These are phyloP conservation scores for Rattus rattus DNA, from an alignment of 2,113 vertebrate species.

Conservation along the genomic window DNA sequence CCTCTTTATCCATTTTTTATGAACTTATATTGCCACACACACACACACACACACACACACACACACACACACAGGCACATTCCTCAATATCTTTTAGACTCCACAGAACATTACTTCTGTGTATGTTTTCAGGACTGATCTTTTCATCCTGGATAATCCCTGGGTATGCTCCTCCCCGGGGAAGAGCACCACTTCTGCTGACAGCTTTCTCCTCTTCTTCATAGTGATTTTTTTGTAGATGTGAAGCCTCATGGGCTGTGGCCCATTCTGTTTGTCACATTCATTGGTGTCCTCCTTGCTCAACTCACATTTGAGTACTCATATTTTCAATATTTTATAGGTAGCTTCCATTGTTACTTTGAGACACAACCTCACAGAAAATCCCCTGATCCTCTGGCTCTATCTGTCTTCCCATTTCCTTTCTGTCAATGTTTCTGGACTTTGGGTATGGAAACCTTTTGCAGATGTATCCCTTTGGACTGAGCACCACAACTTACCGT, in stretches of 20 bases:
- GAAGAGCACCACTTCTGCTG: not conserved
- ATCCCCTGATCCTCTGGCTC: not conserved
- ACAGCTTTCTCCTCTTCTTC: too few relatives aligned
- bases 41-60: too few relatives aligned
- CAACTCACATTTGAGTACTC: not conserved
- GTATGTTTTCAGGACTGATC: not conserved
- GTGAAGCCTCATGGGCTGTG: too few relatives aligned
- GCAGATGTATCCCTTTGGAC: not conserved
- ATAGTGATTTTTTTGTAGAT: too few relatives aligned
- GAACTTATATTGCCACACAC: not conserved
- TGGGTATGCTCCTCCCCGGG: not conserved
- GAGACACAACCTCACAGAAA: not conserved
- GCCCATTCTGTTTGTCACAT: too few relatives aligned
- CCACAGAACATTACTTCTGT: not conserved
- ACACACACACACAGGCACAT: not conserved
- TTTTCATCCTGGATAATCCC: too few relatives aligned
- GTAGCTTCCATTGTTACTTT: not conserved
- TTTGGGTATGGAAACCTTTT: not conserved
- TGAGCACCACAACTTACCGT: not conserved
- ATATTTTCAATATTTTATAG: not conserved
- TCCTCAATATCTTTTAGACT: not conserved
- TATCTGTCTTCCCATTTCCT: not conserved
- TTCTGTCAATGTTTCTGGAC: not conserved
- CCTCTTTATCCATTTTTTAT: not conserved
- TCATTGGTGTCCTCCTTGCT: not conserved